phyloP scores from a whole-genome alignment of 2,888 invertebrate genomes.

The Cantharis lateralis region DNA sequence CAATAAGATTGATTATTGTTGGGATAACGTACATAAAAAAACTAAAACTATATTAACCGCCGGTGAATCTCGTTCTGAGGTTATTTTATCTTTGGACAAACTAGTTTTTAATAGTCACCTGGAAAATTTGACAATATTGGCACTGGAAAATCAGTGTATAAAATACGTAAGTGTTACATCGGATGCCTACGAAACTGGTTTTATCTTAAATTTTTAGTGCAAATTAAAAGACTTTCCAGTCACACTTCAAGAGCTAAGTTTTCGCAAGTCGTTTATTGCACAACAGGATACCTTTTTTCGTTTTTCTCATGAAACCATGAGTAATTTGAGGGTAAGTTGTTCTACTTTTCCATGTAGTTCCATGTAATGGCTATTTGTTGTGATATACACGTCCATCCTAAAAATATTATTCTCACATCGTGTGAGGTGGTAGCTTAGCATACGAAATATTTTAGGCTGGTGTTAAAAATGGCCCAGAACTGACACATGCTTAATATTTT shows the following conservation, averaged over 20 bases:
- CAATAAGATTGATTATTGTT: conserved; percentile 44
- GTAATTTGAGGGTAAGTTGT: conserved; percentile 32
- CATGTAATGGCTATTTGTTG: background rate
- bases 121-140: conserved; percentile 45
- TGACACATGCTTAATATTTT: too few relatives aligned
- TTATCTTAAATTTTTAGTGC: conserved; percentile 56
- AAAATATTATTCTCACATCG: too few relatives aligned
- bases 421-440: too few relatives aligned
- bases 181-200: background rate
- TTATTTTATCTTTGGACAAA: conserved; percentile 18
- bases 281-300: conserved; percentile 44
- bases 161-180: conserved; percentile 36
- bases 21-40: conserved; percentile 40
- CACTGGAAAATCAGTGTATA: conserved; percentile 49
- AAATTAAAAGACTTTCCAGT: conserved; percentile 68
- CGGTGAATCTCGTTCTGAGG: conserved; percentile 14
- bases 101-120: conserved; percentile 12
- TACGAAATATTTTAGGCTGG: too few relatives aligned
- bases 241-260: conserved; percentile 64
- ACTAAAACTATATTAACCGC: conserved; percentile 35
- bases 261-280: conserved; percentile 55
- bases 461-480: too few relatives aligned
- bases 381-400: too few relatives aligned
- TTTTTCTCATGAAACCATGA: conserved; percentile 18
- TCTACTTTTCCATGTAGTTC: background rate